Percentiles rank a stretch among this genome's conserved stretches.
Evolutionary conservation across 1,140 invertebrate genomes (phyloP).

Genomic region (Ooceraea biroi): DNA sequence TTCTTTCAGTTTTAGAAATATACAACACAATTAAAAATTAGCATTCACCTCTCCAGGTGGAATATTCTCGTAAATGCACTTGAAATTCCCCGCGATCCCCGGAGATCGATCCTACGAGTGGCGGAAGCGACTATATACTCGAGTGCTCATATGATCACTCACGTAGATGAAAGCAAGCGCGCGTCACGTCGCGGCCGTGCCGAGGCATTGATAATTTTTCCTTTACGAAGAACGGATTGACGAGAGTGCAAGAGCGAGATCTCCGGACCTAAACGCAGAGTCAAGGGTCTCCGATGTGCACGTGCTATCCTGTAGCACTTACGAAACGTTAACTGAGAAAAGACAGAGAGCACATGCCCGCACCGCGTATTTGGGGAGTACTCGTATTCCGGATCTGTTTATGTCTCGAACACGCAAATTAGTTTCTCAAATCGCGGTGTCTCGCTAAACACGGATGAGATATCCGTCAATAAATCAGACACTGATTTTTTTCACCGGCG

Average conservation of each 20-base stretch:
- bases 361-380: not conserved
- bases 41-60: not conserved
- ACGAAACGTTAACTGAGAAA: conserved; percentile 44
- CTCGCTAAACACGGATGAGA: not conserved
- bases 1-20: not conserved
- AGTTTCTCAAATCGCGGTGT: not conserved
- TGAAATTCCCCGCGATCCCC: not conserved
- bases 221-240: not conserved
- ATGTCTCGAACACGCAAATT: conserved; percentile 7
- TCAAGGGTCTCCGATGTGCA: conserved; percentile 5
- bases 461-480: not conserved
- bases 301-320: conserved; percentile 45
- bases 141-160: not conserved
- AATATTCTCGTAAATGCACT: not conserved
- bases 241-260: not conserved
- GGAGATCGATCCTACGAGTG: not conserved
- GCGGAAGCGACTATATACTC: not conserved
- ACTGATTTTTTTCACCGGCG: not conserved
- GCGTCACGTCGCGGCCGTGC: not conserved
- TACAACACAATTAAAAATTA: not conserved
- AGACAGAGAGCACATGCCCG: conserved; percentile 23
- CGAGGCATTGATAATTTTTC: conserved; percentile 37
- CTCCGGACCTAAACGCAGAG: conserved; percentile 4
- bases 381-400: not conserved
- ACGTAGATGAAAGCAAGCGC: conserved; percentile 18